Percentiles rank a stretch among this genome's conserved stretches.
Evolutionary conservation across 1,140 invertebrate species (phyloP).

Genomic region (Trachymyrmex cornetzi): DNA sequence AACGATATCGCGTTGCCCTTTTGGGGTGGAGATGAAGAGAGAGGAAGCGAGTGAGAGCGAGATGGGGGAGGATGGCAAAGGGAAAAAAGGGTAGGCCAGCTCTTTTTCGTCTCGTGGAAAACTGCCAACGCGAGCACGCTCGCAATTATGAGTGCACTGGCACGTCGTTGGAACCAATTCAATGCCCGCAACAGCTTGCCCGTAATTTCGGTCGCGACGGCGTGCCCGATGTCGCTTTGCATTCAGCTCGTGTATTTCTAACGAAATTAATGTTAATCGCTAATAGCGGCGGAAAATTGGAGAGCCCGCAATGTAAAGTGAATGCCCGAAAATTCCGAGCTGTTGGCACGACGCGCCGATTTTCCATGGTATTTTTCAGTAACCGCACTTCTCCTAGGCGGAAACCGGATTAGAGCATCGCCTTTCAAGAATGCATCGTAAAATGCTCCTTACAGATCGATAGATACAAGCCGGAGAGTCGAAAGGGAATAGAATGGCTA

Average conservation of each 20-base stretch:
- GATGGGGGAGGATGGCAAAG: not conserved
- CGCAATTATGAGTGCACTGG: conserved; percentile 57
- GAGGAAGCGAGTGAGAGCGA: not conserved
- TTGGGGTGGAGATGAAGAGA: not conserved
- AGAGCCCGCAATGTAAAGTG: not conserved
- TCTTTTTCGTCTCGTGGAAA: conserved; percentile 61
- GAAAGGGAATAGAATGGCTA: not conserved
- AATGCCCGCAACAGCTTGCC: conserved; percentile 73
- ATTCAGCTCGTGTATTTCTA: conserved; percentile 74
- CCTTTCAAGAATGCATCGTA: not conserved
- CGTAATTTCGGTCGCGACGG: conserved; percentile 63
- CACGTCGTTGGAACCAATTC: conserved; percentile 70
- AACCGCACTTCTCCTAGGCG: not conserved
- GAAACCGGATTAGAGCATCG: not conserved
- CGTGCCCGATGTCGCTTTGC: conserved; percentile 62
- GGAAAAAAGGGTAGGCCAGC: conserved; percentile 4
- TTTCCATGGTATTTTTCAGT: not conserved
- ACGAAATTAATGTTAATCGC: conserved; percentile 78
- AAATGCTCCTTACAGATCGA: conserved; percentile 1
- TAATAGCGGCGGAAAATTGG: conserved; percentile 52
- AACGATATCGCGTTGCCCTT: conserved; percentile 43
- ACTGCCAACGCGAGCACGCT: conserved; percentile 45
- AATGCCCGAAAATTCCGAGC: not conserved
- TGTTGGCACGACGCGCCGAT: not conserved
- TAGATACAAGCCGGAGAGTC: not conserved